Percentiles rank a stretch among this genome's conserved stretches.
phyloP scores from a whole-genome alignment of 2,888 invertebrate species.

The Podotricha telesiphe region DNA sequence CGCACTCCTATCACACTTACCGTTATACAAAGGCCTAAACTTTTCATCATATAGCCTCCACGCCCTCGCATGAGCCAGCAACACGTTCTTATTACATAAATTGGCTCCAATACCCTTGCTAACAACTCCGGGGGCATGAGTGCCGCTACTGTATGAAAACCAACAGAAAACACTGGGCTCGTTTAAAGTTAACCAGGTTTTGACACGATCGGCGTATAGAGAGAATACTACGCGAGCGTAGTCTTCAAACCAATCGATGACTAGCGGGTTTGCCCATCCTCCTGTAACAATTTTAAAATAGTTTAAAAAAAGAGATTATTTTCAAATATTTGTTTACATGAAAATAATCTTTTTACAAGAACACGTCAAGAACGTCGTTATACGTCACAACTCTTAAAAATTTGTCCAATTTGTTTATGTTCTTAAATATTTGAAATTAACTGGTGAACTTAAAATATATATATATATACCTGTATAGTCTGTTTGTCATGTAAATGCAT shows the following conservation, averaged over 20 bases:
- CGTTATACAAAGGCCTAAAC: constrained; percentile 62
- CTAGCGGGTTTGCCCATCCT: constrained; percentile 11
- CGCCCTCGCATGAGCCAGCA: constrained; percentile 87
- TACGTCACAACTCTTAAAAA: no score
- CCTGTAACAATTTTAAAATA: not conserved
- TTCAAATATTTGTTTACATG: no score
- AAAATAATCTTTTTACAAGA: no score
- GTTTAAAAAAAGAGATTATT: constrained; percentile 2
- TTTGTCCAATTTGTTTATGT: no score
- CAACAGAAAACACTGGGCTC: not conserved
- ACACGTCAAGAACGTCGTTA: no score
- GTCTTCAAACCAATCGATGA: not conserved
- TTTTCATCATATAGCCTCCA: constrained; percentile 84
- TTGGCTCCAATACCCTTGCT: constrained; percentile 57
- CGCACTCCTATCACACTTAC: not conserved
- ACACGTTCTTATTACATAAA: constrained; percentile 84
- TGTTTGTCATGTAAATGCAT: no score
- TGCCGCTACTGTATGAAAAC: not conserved
- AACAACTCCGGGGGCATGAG: constrained; percentile 11
- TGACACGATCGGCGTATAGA: not conserved
- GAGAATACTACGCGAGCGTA: not conserved
- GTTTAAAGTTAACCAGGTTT: constrained; percentile 11
- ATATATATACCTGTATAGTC: no score
- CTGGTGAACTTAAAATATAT: no score
- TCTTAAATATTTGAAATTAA: no score